phyloP scores from a whole-genome alignment of 2,797 vertebrate genomes.

The Xiphophorus birchmanni region DNA sequence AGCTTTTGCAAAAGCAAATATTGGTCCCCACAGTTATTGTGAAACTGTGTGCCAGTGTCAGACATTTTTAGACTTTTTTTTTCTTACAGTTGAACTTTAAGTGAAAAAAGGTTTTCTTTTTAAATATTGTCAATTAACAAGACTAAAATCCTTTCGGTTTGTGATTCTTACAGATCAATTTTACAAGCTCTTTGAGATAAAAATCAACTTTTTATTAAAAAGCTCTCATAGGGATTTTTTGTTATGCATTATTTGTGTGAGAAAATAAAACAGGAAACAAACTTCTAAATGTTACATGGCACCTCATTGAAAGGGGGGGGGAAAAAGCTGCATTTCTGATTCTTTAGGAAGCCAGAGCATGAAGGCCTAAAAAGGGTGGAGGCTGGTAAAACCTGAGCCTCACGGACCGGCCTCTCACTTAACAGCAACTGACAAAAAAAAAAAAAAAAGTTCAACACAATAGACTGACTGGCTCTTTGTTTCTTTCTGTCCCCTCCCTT shows the following conservation, averaged over 20 bases:
- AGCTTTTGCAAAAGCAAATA: neutral
- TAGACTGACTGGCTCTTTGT: constrained; percentile 39
- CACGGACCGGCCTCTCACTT: constrained; percentile 41
- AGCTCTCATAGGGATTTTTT: no score
- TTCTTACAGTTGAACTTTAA: neutral
- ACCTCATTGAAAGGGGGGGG: neutral
- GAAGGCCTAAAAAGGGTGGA: constrained; percentile 36
- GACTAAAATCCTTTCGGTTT: neutral
- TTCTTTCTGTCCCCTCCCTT: constrained; percentile 6
- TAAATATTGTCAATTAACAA: neutral
- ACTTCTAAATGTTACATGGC: neutral
- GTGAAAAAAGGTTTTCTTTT: neutral
- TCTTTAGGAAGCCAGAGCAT: constrained; percentile 23
- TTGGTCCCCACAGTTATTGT: neutral
- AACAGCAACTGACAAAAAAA: constrained; percentile 44
- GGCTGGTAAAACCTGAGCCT: constrained; percentile 49
- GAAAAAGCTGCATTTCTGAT: constrained; percentile 11
- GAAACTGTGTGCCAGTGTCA: neutral
- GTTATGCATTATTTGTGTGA: neutral
- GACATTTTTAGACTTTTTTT: neutral
- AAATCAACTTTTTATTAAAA: no score
- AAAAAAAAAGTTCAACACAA: constrained; percentile 49
- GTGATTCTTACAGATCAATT: neutral
- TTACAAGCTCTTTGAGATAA: neutral
- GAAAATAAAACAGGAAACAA: neutral